Conservation (phyloP, 2,888 invertebrate species). For the Ormyrus thymus region DNA sequence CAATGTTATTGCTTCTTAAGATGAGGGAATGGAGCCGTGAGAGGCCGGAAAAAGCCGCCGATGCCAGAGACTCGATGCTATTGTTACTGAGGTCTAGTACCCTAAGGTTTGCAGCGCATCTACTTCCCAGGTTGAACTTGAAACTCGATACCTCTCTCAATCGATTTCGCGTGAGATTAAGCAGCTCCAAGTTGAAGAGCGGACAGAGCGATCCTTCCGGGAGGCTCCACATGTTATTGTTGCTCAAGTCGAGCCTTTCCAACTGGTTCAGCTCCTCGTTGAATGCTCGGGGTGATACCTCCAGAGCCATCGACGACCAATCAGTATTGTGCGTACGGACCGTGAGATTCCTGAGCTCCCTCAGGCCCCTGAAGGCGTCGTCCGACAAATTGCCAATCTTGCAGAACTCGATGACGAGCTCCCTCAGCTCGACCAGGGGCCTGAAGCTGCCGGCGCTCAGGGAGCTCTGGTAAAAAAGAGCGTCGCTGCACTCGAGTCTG, state of each 20-base stretch:
- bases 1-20: conserved; percentile 85
- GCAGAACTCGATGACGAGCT: conserved; percentile 88
- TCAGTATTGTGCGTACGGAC: conserved; percentile 89
- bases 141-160: conserved; percentile 85
- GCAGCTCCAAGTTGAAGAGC: conserved; percentile 83
- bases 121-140: conserved; percentile 81
- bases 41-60: conserved; percentile 83
- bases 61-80: conserved; percentile 84
- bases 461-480: conserved; percentile 87
- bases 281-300: conserved; percentile 85
- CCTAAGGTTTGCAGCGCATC: conserved; percentile 83
- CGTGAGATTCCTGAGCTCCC: conserved; percentile 86
- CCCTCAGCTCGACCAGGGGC: conserved; percentile 84
- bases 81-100: conserved; percentile 86
- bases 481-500: conserved; percentile 87
- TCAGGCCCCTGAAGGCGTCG: conserved; percentile 88
- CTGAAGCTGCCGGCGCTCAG: conserved; percentile 86
- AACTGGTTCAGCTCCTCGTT: conserved; percentile 84
- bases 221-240: conserved; percentile 88
- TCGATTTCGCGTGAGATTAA: conserved; percentile 88
- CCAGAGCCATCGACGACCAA: conserved; percentile 88
- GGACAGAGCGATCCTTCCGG: conserved; percentile 87
- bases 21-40: conserved; percentile 84
- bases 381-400: conserved; percentile 88
- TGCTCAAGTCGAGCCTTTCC: conserved; percentile 85